These are phyloP conservation scores for Geotrypetes seraphini DNA, from an alignment of 2,797 vertebrate genomes.

Conservation along the genomic window DNA sequence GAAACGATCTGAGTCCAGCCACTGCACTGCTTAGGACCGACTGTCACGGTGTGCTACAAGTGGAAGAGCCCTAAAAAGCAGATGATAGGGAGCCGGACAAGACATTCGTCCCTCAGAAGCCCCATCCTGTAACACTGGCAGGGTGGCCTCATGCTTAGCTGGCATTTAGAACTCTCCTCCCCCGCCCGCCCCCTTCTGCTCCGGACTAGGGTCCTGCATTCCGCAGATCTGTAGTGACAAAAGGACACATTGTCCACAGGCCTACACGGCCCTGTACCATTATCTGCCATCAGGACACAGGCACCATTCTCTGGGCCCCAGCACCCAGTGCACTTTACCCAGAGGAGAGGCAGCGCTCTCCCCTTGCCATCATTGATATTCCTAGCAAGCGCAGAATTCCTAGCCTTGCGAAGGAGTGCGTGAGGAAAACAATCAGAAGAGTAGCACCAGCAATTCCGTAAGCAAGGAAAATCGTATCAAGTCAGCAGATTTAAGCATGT, in stretches of 20 bases:
- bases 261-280: constrained; percentile 6
- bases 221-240: constrained; percentile 24
- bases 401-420: too few species aligned
- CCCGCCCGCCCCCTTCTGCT: constrained; percentile 1
- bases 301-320: constrained; percentile 27
- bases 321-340: neutral
- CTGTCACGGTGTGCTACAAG: neutral
- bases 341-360: neutral
- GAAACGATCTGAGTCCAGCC: too few species aligned
- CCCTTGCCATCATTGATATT: constrained; percentile 2
- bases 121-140: neutral
- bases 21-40: too few species aligned
- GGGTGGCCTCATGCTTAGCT: too few species aligned
- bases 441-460: too few species aligned
- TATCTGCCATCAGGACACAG: constrained; percentile 25
- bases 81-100: constrained; percentile 6
- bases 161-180: neutral
- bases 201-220: constrained; percentile 24
- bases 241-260: constrained; percentile 46
- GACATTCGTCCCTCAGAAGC: constrained; percentile 18
- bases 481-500: too few species aligned
- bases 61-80: too few species aligned
- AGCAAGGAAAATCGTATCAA: too few species aligned
- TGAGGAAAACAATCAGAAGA: too few species aligned
- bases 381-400: constrained; percentile 41